These are phyloP conservation scores for Chrysotoxum bicinctum DNA, from an alignment of 2,888 invertebrate species.

Conservation along the genomic window DNA sequence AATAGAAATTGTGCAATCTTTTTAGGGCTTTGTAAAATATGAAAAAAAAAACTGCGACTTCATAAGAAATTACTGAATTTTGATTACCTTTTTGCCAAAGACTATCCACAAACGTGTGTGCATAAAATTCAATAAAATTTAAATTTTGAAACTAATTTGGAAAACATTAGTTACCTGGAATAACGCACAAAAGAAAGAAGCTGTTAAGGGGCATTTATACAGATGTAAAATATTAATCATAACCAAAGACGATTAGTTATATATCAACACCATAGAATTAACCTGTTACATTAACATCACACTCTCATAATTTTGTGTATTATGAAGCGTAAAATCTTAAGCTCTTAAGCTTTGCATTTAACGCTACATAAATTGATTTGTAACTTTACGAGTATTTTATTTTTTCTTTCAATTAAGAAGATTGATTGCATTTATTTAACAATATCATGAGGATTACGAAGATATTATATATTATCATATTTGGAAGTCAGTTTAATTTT, in stretches of 20 bases:
- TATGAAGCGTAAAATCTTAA: conserved; percentile 8
- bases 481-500: background rate
- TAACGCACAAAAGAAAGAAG: background rate
- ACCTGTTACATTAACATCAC: background rate
- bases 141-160: conserved; percentile 20
- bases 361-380: conserved; percentile 25
- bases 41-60: conserved; percentile 1
- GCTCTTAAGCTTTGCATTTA: conserved; percentile 4
- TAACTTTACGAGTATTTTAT: background rate
- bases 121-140: conserved; percentile 4
- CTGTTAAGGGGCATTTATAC: conserved; percentile 4
- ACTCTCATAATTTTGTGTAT: background rate
- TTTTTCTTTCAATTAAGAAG: background rate
- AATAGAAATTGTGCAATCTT: conserved; percentile 15
- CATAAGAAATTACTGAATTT: background rate
- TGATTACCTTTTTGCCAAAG: background rate
- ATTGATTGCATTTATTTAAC: conserved; percentile 15
- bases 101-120: background rate
- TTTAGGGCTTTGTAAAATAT: background rate
- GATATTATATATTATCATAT: background rate
- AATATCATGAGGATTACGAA: background rate
- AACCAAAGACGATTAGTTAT: conserved; percentile 10
- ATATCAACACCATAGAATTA: conserved; percentile 22
- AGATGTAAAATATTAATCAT: conserved; percentile 19
- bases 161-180: conserved; percentile 26